These are phyloP conservation scores for Steinernema scapterisci DNA, from an alignment of 2,888 invertebrate species.

Conservation along the genomic window DNA sequence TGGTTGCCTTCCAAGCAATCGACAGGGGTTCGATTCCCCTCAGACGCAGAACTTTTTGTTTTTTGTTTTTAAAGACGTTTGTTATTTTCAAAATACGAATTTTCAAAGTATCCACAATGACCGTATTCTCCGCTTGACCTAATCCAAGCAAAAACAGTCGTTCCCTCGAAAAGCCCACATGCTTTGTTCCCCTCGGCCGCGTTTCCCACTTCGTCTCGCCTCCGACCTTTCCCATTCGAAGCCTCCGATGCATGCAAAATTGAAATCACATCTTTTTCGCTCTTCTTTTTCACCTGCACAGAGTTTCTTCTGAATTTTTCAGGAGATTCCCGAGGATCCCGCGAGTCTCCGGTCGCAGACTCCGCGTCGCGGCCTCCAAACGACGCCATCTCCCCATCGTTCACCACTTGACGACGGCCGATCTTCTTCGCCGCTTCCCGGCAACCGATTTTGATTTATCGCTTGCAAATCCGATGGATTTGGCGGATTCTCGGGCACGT, in stretches of 20 bases:
- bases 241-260: background rate
- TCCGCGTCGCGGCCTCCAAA: no score
- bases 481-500: no score
- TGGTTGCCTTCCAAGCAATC: background rate
- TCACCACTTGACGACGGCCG: background rate
- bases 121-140: no score
- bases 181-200: no score
- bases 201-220: no score
- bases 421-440: background rate
- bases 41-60: background rate
- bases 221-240: background rate
- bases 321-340: background rate
- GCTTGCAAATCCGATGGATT: background rate
- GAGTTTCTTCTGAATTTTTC: conserved; percentile 1
- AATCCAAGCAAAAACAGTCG: no score
- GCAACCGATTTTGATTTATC: conserved; percentile 4
- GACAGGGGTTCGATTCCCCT: background rate
- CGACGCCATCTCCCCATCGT: no score
- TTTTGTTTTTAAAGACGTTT: background rate
- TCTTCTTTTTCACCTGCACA: background rate
- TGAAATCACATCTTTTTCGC: background rate
- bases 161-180: no score
- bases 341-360: no score
- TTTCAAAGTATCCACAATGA: no score
- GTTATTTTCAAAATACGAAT: no score